Evolutionary conservation across 2,888 invertebrate species (phyloP).

Genomic region (Mythimna lalbum): DNA sequence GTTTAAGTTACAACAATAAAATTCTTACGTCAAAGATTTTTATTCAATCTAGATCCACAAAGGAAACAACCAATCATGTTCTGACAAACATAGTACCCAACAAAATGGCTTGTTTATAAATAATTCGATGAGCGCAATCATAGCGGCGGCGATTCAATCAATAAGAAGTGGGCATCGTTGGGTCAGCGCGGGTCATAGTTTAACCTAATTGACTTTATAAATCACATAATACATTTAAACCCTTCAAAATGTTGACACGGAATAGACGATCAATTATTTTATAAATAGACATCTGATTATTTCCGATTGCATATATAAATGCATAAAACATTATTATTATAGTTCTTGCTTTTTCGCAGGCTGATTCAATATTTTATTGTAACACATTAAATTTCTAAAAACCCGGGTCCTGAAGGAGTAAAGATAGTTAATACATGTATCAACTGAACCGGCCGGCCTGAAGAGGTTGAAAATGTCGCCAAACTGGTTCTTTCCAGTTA

Average conservation of each 20-base stretch:
- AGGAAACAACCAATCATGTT: conserved; percentile 10
- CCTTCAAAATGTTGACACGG: conserved; percentile 31
- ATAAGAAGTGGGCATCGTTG: conserved; percentile 48
- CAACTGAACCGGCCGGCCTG: too few relatives aligned
- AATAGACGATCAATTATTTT: conserved; percentile 17
- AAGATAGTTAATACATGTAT: too few relatives aligned
- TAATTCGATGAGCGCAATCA: conserved; percentile 57
- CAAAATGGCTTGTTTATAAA: conserved; percentile 48
- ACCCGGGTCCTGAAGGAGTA: too few relatives aligned
- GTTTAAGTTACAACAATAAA: too few relatives aligned
- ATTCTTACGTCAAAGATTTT: not conserved
- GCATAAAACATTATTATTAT: too few relatives aligned
- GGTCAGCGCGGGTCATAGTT: conserved; percentile 67
- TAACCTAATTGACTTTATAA: conserved; percentile 71
- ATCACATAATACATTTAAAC: conserved; percentile 51
- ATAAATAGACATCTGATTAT: not conserved
- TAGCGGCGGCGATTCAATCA: conserved; percentile 62
- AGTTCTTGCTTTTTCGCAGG: too few relatives aligned
- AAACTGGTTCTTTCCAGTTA: too few relatives aligned
- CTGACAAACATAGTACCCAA: conserved; percentile 13
- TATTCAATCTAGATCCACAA: not conserved
- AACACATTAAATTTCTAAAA: too few relatives aligned
- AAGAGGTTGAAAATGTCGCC: too few relatives aligned
- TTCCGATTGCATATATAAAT: too few relatives aligned
- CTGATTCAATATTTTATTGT: too few relatives aligned